Conservation (phyloP, 1,140 invertebrate species). For the Sycobia sp. region DNA sequence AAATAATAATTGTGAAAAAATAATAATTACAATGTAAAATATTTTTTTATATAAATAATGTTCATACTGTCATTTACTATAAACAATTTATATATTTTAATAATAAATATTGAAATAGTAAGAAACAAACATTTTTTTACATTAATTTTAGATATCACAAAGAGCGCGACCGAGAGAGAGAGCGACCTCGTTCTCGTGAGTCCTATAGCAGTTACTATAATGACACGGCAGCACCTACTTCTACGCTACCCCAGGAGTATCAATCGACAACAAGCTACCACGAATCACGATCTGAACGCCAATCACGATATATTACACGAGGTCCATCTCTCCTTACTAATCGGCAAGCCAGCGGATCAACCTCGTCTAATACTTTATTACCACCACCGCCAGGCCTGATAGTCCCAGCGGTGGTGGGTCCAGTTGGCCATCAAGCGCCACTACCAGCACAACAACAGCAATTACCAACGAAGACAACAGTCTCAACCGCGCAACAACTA, state of each 20-base stretch:
- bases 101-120: no score
- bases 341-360: not conserved
- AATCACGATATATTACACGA: conserved; percentile 33
- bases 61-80: no score
- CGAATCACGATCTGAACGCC: conserved; percentile 43
- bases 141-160: conserved; percentile 57
- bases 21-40: no score
- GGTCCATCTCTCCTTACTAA: no score
- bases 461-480: no score
- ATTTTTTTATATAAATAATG: no score
- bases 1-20: no score
- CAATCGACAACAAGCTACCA: conserved; percentile 36
- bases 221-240: conserved; percentile 49
- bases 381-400: conserved; percentile 31
- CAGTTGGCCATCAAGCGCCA: not conserved
- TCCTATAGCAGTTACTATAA: conserved; percentile 55
- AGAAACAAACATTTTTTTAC: no score
- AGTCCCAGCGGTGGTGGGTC: not conserved
- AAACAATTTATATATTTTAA: no score
- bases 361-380: conserved; percentile 8
- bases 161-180: conserved; percentile 55
- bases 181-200: conserved; percentile 52
- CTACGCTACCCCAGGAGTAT: conserved; percentile 22
- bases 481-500: conserved; percentile 39
- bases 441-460: not conserved